Evolutionary conservation across 2,888 invertebrate species (phyloP).

Genomic region (Apocheima hispidaria): DNA sequence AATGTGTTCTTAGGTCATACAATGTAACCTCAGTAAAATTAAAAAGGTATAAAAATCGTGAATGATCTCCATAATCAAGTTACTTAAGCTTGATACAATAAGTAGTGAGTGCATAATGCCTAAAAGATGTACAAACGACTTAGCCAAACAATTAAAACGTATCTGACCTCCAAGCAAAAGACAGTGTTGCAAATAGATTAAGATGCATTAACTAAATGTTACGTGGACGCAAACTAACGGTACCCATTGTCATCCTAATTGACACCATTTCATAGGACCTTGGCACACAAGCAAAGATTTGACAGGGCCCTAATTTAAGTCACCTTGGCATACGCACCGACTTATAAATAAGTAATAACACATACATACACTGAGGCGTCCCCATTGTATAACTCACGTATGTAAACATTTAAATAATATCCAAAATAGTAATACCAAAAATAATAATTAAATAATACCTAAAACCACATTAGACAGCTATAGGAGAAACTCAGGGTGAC

Average conservation of each 20-base stretch:
- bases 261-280: slow-evolving; percentile 25
- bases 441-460: no score
- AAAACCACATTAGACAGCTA: no score
- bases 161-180: slow-evolving; percentile 18
- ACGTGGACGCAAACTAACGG: slow-evolving; percentile 14
- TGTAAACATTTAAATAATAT: no score
- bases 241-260: slow-evolving; percentile 32
- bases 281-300: slow-evolving; percentile 21
- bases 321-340: slow-evolving; percentile 18
- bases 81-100: neutral
- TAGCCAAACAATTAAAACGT: slow-evolving; percentile 2
- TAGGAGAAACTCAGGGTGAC: no score
- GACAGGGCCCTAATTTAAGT: slow-evolving; percentile 30
- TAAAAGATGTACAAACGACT: neutral
- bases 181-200: slow-evolving; percentile 31
- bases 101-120: no score
- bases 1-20: no score
- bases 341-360: neutral
- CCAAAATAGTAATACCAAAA: no score
- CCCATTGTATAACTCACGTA: no score
- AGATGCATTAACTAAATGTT: slow-evolving; percentile 32
- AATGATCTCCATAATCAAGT: neutral
- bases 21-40: neutral
- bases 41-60: neutral
- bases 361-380: no score